Evolutionary conservation across 2,888 invertebrate species (phyloP).

Genomic region (Clistopyga incitator): DNA sequence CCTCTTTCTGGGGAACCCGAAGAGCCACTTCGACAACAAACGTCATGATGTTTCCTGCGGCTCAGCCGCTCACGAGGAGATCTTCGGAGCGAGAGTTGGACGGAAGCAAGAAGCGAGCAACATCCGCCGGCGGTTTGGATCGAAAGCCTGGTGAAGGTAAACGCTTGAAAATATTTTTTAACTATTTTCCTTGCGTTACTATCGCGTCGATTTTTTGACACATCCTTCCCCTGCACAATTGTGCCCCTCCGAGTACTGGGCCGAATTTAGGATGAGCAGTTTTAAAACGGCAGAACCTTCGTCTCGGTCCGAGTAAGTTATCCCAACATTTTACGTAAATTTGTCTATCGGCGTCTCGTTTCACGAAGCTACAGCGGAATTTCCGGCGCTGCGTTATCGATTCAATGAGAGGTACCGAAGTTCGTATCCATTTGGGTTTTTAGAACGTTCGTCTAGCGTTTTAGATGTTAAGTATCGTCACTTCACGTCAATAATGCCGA

Average conservation of each 20-base stretch:
- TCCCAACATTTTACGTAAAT: slow-evolving; percentile 14
- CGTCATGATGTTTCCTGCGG: slow-evolving; percentile 90
- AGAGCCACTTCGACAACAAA: slow-evolving; percentile 96
- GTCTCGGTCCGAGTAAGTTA: slow-evolving; percentile 60
- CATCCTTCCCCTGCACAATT: slow-evolving; percentile 20
- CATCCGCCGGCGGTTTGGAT: slow-evolving; percentile 90
- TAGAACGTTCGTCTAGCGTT: slow-evolving; percentile 56
- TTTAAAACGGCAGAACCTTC: slow-evolving; percentile 32
- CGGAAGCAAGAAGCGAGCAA: slow-evolving; percentile 91
- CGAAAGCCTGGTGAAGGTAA: slow-evolving; percentile 88
- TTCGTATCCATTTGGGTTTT: slow-evolving; percentile 24
- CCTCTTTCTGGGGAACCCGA: slow-evolving; percentile 93
- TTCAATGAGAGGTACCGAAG: slow-evolving; percentile 56
- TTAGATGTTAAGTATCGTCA: slow-evolving; percentile 59
- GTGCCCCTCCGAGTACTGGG: slow-evolving; percentile 52
- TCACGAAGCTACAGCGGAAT: slow-evolving; percentile 39
- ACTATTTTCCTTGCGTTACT: background rate
- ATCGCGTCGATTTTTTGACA: slow-evolving; percentile 4
- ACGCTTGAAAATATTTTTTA: background rate
- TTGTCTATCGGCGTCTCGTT: slow-evolving; percentile 46
- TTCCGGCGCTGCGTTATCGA: slow-evolving; percentile 42
- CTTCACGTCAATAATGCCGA: slow-evolving; percentile 4
- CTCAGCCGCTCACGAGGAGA: slow-evolving; percentile 91
- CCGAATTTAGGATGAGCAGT: slow-evolving; percentile 66
- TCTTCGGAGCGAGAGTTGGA: slow-evolving; percentile 94